Base-by-base conservation (phyloP, 2,797 vertebrate species). In the Arremon aurantiirostris region DNA sequence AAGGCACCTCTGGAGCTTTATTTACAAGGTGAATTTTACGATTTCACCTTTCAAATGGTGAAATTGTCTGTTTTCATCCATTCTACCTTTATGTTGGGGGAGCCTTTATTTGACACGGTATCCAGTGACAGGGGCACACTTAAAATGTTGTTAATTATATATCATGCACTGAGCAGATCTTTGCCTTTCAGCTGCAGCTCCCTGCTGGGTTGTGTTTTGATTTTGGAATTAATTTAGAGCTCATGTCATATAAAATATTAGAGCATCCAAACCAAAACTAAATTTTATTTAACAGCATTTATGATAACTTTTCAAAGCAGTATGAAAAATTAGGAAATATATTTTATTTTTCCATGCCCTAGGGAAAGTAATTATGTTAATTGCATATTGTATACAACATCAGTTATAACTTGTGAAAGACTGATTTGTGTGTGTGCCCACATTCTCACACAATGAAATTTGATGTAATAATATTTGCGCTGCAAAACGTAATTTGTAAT, bases 111-210 rank as follows among this genome's bases (percentile, higher is more conserved):
- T 95, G 96, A 95, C 65, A 60, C 78, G 68, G 46, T 77, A 52
- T 86, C 93, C 53, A 89, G 50, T 32, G 21, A 42, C 55, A 82
- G 44, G 13, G 56, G 18, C 81, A 68, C 34, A 59, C 42, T 93
- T 96, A 91, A 92, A 90, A 79, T 82, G 69, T 39, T 88, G 77
- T 86, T 97, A 97, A 95, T 97, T 97, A 97, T 89, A 35, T 63
- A 87, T 82, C 80, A 57, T 65, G 41, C 76, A 53, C 21, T n/a
- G 53, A 96, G 78, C 66, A 90, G 84, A 92, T 93, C 93, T 94
- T 95, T 96, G 35, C 72, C 66, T 88, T 81, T 95, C 28, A 35
- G 82, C 78, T 90, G 61, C 32, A 93, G 57, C 85, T 95, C 71
- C 87, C 82, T 95, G 59, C 72, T 97, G 63, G 81, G 71, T 12